These are phyloP conservation scores for Phalloptychus januarius DNA, from an alignment of 2,797 vertebrate species.

Conservation along the genomic window DNA sequence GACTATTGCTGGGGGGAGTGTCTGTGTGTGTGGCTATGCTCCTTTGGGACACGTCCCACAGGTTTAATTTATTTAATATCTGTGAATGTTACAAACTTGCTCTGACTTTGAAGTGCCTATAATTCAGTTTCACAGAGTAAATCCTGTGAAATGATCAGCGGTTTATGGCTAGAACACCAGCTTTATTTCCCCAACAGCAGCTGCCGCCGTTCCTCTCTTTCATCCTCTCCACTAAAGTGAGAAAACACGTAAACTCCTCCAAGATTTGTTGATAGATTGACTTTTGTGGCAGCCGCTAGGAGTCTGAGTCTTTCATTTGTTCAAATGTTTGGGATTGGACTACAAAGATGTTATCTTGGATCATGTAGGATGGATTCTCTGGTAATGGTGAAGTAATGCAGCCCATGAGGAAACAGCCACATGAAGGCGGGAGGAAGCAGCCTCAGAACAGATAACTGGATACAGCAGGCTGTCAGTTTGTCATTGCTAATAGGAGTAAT, in stretches of 20 bases:
- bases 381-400: not conserved
- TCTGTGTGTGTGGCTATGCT: not conserved
- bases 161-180: not conserved
- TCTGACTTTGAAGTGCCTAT: not conserved
- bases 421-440: not conserved
- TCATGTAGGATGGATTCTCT: not conserved
- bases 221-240: not conserved
- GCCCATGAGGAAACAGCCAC: not conserved
- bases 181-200: not conserved
- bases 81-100: not conserved
- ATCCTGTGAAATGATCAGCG: not conserved
- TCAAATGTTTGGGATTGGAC: not conserved
- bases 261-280: not conserved
- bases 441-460: not conserved
- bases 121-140: not conserved
- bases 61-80: not conserved
- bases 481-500: no score
- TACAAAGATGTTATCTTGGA: not conserved
- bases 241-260: not conserved
- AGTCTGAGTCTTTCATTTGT: not conserved
- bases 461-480: not conserved
- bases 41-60: not conserved
- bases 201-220: not conserved
- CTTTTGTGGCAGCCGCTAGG: not conserved
- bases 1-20: not conserved